A percentile compares a stretch with the other conserved stretches of the same genome.
phyloP scores from a whole-genome alignment of 2,888 invertebrate species.

The Drosophila ezoana region DNA sequence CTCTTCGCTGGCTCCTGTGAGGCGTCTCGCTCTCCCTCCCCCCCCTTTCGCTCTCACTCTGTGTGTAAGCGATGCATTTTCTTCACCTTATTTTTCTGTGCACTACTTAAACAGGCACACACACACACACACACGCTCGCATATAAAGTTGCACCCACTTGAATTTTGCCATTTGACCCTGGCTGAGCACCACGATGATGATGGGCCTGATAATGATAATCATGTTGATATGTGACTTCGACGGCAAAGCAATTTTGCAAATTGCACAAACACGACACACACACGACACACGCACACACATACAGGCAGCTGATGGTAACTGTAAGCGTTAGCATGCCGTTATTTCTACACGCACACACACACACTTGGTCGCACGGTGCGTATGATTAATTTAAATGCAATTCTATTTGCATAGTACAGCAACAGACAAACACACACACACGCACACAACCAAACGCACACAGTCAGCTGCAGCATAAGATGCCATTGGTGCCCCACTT shows the following conservation, averaged over 20 bases:
- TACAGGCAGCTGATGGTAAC: conserved; percentile 18
- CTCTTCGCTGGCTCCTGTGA: conserved; percentile 15
- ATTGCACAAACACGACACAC: conserved; percentile 59
- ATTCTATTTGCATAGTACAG: conserved; percentile 67
- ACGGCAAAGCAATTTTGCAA: conserved; percentile 71
- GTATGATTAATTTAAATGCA: conserved; percentile 81
- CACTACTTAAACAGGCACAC: conserved; percentile 24
- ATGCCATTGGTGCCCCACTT: conserved; percentile 18
- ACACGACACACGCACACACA: conserved; percentile 10
- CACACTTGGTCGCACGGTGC: conserved; percentile 53
- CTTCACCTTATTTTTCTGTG: conserved; percentile 72
- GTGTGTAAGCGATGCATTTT: conserved; percentile 49
- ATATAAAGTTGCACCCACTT: conserved; percentile 36
- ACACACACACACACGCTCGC: conserved; percentile 9
- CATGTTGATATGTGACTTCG: conserved; percentile 18
- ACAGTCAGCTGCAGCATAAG: conserved; percentile 9
- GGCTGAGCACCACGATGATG: conserved; percentile 9
- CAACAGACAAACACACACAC: conserved; percentile 4
- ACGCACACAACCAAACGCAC: conserved; percentile 1
- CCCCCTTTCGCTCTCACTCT: neutral
- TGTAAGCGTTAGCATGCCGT: conserved; percentile 30
- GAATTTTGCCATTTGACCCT: conserved; percentile 43
- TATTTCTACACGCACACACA: conserved; percentile 16
- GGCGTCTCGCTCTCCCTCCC: neutral
- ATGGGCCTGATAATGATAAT: conserved; percentile 24